Conservation (phyloP, 2,888 invertebrate genomes). For the Trichopria drosophilae region DNA sequence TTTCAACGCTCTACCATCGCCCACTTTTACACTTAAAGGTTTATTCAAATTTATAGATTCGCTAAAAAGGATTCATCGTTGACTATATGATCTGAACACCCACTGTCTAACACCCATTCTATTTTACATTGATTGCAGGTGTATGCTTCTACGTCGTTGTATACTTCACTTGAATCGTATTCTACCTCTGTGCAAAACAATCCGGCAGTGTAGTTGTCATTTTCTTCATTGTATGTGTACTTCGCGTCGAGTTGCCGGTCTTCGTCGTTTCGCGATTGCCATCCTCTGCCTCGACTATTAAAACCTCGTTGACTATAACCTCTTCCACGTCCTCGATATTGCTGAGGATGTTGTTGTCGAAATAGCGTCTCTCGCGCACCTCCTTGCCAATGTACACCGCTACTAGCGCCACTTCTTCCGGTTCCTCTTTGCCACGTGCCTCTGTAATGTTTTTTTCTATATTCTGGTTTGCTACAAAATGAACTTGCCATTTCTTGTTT, state of each 20-base stretch:
- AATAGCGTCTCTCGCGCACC: no score
- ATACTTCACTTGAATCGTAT: not conserved
- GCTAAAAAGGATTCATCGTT: conserved; percentile 21
- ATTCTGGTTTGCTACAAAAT: conserved; percentile 33
- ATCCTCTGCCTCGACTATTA: not conserved
- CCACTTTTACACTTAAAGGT: conserved; percentile 25
- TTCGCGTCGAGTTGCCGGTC: not conserved
- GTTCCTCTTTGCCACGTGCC: conserved; percentile 2
- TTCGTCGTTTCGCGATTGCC: conserved; percentile 1
- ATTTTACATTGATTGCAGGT: conserved; percentile 1
- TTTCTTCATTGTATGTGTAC: not conserved
- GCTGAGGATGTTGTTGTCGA: conserved; percentile 20
- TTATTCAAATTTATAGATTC: conserved; percentile 13
- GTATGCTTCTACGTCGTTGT: not conserved
- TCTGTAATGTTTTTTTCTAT: conserved; percentile 31
- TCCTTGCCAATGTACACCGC: conserved; percentile 13
- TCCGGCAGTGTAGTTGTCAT: not conserved
- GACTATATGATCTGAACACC: no score
- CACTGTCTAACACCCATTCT: no score
- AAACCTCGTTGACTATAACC: no score
- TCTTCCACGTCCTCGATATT: no score
- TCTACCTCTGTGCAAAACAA: conserved; percentile 3
- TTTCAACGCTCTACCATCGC: conserved; percentile 22
- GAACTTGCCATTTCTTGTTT: conserved; percentile 14
- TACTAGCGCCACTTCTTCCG: conserved; percentile 14